These are phyloP conservation scores for Cantharis flavilabris DNA, from an alignment of 2,888 invertebrate genomes.

Conservation along the genomic window DNA sequence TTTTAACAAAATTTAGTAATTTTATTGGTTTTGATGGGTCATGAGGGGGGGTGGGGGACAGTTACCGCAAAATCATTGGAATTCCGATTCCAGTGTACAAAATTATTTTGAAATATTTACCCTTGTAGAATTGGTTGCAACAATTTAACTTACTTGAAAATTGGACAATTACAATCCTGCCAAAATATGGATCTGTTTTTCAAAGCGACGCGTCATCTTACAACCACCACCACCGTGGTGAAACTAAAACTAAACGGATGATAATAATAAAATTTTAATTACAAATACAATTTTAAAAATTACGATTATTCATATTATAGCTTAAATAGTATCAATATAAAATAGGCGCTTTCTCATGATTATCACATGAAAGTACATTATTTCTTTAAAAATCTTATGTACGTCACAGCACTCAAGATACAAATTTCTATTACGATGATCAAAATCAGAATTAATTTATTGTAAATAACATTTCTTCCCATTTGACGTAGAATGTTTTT, in stretches of 20 bases:
- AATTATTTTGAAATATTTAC: too few relatives aligned
- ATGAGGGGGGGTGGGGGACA: too few relatives aligned
- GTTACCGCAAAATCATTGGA: too few relatives aligned
- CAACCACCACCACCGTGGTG: too few relatives aligned
- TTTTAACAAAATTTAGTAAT: too few relatives aligned
- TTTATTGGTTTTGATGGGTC: too few relatives aligned
- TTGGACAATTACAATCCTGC: too few relatives aligned
- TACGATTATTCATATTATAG: background rate
- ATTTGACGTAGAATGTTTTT: slow-evolving; percentile 68
- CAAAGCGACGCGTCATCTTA: too few relatives aligned
- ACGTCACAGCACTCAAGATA: slow-evolving; percentile 66
- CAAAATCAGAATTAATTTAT: slow-evolving; percentile 73
- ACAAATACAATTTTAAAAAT: background rate
- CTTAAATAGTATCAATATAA: background rate
- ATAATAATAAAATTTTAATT: background rate
- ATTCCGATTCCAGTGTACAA: too few relatives aligned
- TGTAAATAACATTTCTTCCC: slow-evolving; percentile 71
- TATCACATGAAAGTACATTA: background rate
- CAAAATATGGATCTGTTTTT: too few relatives aligned
- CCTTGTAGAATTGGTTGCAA: too few relatives aligned
- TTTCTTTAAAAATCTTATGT: slow-evolving; percentile 61
- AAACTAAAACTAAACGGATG: background rate
- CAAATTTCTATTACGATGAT: slow-evolving; percentile 74
- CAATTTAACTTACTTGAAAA: too few relatives aligned
- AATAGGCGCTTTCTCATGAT: background rate